Percentiles rank a stretch among this genome's conserved stretches.
Conservation (phyloP, 2,113 vertebrate species). For the Todiramphus chloris region DNA sequence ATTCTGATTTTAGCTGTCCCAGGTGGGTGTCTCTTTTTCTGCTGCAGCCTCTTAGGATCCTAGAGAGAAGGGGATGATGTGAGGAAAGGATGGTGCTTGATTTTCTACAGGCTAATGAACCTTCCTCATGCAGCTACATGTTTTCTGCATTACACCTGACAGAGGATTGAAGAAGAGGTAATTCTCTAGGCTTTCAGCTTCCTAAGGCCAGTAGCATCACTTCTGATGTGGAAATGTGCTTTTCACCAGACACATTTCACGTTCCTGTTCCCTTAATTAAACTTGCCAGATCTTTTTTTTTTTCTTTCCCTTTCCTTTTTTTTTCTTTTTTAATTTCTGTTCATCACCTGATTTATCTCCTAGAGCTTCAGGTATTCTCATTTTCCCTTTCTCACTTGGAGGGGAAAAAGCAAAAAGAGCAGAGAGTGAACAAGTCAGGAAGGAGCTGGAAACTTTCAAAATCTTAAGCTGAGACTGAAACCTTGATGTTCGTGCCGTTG, state of each 20-base stretch:
- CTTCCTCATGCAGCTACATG: not conserved
- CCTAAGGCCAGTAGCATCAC: not conserved
- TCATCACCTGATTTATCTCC: not conserved
- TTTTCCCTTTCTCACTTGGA: not conserved
- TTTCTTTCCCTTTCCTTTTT: too few relatives aligned
- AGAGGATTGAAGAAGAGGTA: not conserved
- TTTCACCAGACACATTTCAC: not conserved
- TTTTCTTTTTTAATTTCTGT: not conserved
- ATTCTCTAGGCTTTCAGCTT: conserved; percentile 22
- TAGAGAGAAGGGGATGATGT: not conserved
- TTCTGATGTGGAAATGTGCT: not conserved
- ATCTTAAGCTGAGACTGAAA: not conserved
- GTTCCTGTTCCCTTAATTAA: not conserved
- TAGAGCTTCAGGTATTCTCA: not conserved
- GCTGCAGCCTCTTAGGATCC: not conserved
- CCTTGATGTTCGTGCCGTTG: not conserved
- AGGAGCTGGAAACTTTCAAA: not conserved
- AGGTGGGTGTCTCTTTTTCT: not conserved
- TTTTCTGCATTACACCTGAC: not conserved
- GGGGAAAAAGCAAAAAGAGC: not conserved
- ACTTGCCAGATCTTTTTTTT: not conserved
- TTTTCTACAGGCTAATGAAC: not conserved
- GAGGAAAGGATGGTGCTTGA: not conserved
- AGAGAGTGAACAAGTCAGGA: not conserved
- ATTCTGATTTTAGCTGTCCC: not conserved